Percentiles rank a stretch among this genome's conserved stretches.
Conservation (phyloP, 1,140 invertebrate species). For the Camponotus pennsylvanicus region DNA sequence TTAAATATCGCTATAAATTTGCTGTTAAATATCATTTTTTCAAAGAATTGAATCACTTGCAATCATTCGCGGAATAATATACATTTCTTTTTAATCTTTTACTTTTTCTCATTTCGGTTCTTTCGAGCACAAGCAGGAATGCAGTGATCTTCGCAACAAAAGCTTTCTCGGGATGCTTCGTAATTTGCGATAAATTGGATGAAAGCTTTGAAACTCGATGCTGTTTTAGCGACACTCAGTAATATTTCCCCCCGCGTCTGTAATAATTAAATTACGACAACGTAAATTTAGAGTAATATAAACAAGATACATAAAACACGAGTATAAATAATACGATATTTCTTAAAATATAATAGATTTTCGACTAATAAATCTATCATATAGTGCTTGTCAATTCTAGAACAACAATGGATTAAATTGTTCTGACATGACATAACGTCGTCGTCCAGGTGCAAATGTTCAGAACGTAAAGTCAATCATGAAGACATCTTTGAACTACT, state of each 20-base stretch:
- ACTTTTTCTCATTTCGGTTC: not conserved
- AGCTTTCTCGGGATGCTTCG: conserved; percentile 20
- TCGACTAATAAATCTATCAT: not conserved
- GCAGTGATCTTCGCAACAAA: not conserved
- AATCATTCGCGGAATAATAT: not conserved
- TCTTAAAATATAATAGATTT: not conserved
- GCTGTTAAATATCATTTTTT: not conserved
- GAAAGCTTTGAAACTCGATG: conserved; percentile 30
- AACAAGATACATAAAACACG: not conserved
- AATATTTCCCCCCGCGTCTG: not conserved
- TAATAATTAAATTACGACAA: conserved; percentile 28
- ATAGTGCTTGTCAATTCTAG: not conserved
- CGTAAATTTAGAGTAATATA: not conserved
- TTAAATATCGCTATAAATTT: conserved; percentile 9
- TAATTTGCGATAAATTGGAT: conserved; percentile 29
- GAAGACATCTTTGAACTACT: not conserved
- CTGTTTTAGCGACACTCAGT: conserved; percentile 1
- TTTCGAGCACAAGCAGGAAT: not conserved
- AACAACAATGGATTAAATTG: not conserved
- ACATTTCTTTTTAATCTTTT: not conserved
- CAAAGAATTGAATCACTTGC: not conserved
- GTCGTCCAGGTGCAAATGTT: not conserved
- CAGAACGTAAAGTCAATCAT: not conserved
- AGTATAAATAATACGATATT: not conserved
- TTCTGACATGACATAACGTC: conserved; percentile 23